Percentiles rank a stretch among this genome's conserved stretches.
phyloP scores from a whole-genome alignment of 2,888 invertebrate genomes.

The Erannis defoliaria region DNA sequence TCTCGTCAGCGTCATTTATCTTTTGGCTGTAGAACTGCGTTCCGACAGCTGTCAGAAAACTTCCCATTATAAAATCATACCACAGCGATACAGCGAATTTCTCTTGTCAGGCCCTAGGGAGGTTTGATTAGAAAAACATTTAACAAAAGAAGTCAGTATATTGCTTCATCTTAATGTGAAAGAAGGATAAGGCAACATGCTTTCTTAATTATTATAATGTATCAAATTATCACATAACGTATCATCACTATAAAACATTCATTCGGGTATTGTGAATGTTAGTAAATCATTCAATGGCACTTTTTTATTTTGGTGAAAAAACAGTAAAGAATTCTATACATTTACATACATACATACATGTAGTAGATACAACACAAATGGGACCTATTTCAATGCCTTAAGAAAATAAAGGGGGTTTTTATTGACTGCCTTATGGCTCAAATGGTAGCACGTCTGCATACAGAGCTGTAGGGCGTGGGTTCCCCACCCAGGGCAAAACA shows the following conservation, averaged over 20 bases:
- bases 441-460: too few species aligned
- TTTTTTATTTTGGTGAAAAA: conserved; percentile 4
- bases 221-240: conserved; percentile 35
- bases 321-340: neutral
- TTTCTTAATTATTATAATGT: neutral
- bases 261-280: conserved; percentile 25
- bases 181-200: neutral
- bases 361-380: neutral
- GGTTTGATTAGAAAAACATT: too few species aligned
- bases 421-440: too few species aligned
- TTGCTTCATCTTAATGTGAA: neutral
- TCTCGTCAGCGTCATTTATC: too few species aligned
- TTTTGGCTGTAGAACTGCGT: too few species aligned
- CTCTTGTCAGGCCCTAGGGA: too few species aligned
- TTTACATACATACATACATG: neutral
- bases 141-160: neutral
- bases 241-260: conserved; percentile 23
- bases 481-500: too few species aligned
- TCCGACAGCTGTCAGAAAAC: too few species aligned
- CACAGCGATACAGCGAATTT: too few species aligned
- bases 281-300: conserved; percentile 29
- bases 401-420: neutral
- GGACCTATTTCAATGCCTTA: neutral
- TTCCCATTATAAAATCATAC: too few species aligned
- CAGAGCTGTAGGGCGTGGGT: too few species aligned